Percentiles rank a stretch among this genome's conserved stretches.
phyloP scores from a whole-genome alignment of 2,888 invertebrate species.

The Cryptocephalus primarius region DNA sequence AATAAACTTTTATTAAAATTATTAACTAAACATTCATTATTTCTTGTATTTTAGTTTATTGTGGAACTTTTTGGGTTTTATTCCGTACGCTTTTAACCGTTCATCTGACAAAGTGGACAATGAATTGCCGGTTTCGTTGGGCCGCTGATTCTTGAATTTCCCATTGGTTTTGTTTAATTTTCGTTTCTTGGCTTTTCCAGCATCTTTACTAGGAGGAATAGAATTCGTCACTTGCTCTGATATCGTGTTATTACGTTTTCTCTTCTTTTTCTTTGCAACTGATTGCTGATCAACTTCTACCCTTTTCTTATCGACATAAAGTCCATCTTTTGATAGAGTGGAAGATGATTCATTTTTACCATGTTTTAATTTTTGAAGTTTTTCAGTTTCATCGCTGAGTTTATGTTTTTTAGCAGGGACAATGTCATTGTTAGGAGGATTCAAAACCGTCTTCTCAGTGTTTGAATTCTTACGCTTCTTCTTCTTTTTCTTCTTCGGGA shows the following conservation, averaged over 20 bases:
- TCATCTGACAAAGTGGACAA: conserved; percentile 52
- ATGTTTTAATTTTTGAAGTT: conserved; percentile 9
- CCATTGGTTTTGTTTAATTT: conserved; percentile 2
- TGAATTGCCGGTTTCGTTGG: conserved; percentile 13
- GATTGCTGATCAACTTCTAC: background rate
- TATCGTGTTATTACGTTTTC: background rate
- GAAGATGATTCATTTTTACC: background rate
- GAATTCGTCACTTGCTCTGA: background rate
- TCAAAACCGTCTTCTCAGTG: conserved; percentile 4
- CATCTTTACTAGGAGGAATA: background rate
- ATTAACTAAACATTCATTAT: background rate
- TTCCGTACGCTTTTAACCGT: conserved; percentile 79
- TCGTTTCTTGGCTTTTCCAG: conserved; percentile 8
- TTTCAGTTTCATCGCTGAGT: background rate
- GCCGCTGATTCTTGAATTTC: conserved; percentile 1
- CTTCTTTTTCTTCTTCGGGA: conserved; percentile 6
- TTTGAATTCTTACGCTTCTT: conserved; percentile 11
- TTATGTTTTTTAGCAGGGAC: background rate
- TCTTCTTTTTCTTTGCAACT: background rate
- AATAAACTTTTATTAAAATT: too few species aligned
- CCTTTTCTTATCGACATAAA: background rate
- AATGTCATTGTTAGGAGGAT: too few species aligned
- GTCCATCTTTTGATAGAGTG: background rate
- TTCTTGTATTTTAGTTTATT: conserved; percentile 55
- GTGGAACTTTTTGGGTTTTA: conserved; percentile 82